Percentiles rank a stretch among this genome's conserved stretches.
Evolutionary conservation across 2,888 invertebrate species (phyloP).

Genomic region (Oxycera nigricornis): DNA sequence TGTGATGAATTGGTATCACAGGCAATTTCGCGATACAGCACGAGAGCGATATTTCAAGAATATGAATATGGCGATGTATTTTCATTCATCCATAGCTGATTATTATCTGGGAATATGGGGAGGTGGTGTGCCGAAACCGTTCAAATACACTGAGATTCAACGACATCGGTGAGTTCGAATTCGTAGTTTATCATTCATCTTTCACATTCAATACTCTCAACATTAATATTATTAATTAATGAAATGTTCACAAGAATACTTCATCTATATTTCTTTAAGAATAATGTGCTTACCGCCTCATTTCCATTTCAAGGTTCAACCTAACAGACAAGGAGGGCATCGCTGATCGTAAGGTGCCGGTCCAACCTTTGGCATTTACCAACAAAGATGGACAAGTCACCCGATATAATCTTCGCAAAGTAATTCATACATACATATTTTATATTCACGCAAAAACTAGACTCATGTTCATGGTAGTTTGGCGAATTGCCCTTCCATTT

Average conservation of each 20-base stretch:
- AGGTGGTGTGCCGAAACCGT: conserved; percentile 91
- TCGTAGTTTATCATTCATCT: background rate
- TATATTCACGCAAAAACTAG: conserved; percentile 43
- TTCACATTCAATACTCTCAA: background rate
- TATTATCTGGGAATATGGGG: conserved; percentile 98
- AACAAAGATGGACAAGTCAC: conserved; percentile 89
- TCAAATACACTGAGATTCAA: conserved; percentile 96
- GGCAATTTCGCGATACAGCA: conserved; percentile 94
- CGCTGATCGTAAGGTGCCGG: conserved; percentile 92
- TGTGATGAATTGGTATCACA: conserved; percentile 98
- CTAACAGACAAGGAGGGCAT: conserved; percentile 87
- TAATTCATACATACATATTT: conserved; percentile 56
- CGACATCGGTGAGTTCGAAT: conserved; percentile 70
- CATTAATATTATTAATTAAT: too few relatives aligned
- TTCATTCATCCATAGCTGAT: conserved; percentile 97
- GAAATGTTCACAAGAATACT: too few relatives aligned
- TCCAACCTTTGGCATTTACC: conserved; percentile 90
- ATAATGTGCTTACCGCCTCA: background rate
- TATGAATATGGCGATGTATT: conserved; percentile 94
- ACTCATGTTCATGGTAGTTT: conserved; percentile 66
- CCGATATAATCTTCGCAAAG: conserved; percentile 93
- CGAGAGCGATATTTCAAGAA: conserved; percentile 96
- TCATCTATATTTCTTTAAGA: background rate
- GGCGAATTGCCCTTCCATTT: conserved; percentile 96
- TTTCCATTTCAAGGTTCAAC: conserved; percentile 69